These are phyloP conservation scores for Heterotilapia buettikoferi DNA, from an alignment of 2,113 vertebrate species.

Conservation along the genomic window DNA sequence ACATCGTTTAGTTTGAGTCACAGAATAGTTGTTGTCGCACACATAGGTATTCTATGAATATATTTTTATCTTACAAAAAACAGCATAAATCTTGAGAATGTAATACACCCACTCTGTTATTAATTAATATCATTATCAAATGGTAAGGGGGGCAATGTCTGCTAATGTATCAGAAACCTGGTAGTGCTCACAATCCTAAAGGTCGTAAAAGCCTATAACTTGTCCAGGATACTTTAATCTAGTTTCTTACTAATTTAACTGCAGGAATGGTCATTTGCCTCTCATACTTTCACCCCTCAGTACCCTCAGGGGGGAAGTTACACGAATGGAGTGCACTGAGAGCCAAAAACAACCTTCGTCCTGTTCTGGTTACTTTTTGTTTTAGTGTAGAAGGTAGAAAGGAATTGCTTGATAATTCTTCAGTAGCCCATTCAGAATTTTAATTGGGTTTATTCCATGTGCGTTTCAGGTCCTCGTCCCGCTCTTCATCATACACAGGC, in stretches of 20 bases:
- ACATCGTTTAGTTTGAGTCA: too few relatives aligned
- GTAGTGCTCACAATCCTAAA: too few relatives aligned
- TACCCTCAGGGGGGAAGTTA: background rate
- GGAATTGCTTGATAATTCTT: background rate
- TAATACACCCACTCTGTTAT: background rate
- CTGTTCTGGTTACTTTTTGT: background rate
- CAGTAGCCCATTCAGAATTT: background rate
- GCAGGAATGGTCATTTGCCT: background rate
- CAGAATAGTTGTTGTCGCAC: too few relatives aligned
- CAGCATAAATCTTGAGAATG: background rate
- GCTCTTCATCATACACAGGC: conserved; percentile 90
- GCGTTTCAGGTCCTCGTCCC: conserved; percentile 85
- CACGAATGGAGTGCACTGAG: background rate
- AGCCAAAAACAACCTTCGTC: background rate
- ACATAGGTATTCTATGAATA: too few relatives aligned
- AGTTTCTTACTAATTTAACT: background rate
- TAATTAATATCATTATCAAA: background rate
- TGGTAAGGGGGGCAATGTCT: background rate
- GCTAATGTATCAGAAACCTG: too few relatives aligned
- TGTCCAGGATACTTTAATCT: too few relatives aligned
- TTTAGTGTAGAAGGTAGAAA: background rate
- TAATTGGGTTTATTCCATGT: background rate
- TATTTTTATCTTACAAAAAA: too few relatives aligned
- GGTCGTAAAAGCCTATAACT: too few relatives aligned
- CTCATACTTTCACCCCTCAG: background rate